Conservation (phyloP, 2,888 invertebrate species). For the Melinaea marsaeus region DNA sequence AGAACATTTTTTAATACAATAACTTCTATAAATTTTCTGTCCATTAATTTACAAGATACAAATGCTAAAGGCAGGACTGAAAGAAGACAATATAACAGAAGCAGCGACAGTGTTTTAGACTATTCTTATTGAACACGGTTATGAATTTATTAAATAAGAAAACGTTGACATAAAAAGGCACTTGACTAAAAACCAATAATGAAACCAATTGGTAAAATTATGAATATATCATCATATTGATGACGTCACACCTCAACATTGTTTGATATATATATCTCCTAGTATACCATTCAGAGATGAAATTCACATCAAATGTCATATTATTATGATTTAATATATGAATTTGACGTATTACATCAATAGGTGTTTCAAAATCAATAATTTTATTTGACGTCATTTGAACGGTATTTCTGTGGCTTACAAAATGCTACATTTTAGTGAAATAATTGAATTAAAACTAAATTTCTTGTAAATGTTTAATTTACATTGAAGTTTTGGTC, state of each 20-base stretch:
- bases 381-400: neutral
- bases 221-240: neutral
- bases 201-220: neutral
- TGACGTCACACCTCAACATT: neutral
- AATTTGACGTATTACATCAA: no score
- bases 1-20: no score
- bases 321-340: no score
- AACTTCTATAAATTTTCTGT: no score
- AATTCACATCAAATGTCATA: no score
- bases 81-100: no score
- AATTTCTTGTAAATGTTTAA: no score
- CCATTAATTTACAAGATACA: no score
- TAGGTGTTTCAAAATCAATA: neutral
- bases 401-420: neutral
- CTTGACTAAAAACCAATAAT: slow-evolving; percentile 3
- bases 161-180: neutral
- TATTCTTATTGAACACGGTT: neutral
- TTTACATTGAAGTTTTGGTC: no score
- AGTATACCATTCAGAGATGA: no score
- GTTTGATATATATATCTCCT: neutral
- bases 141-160: neutral
- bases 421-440: neutral
- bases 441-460: neutral
- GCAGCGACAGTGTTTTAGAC: neutral
- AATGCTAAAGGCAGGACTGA: no score